Base-by-base conservation (phyloP, 1,140 invertebrate genomes). In the Drosophila tani region DNA sequence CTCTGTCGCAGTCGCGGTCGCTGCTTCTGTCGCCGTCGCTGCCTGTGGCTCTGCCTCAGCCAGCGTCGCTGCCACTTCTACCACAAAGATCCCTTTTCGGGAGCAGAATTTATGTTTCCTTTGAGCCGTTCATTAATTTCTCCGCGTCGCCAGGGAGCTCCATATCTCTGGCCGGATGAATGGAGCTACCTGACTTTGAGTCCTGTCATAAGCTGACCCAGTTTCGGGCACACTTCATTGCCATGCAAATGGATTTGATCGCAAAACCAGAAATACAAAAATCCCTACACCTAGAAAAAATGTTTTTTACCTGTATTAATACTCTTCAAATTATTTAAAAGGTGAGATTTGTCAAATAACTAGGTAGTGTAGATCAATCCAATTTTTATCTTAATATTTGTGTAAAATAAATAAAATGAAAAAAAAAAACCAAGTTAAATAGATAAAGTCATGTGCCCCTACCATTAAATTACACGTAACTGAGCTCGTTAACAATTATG, bases 31-130 rank as follows among this genome's bases (percentile, higher is more conserved):
- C 43, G 11, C n/a, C 32, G 65, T 49, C 64, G 50, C 57, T 47
- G 51, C 41, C 15, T 35, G 35, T 12, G 0, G 9, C 35, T 38
- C 45, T 65, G 51, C 60, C 46, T 40, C 60, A n/a, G 62, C 24
- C n/a, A 47, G 40, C 60, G 43, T 41, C 50, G 55, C 59, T 43
- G 57, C 43, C 27, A 63, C 53, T 64, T 62, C 71, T 51, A 45
- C 35, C 35, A 47, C 24, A 75, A 75, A 75, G 55, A 74, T 66
- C 81, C 81, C 81, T 83, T 85, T 65, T 62, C 35, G 57, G 58
- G 60, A 59, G 79, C 46, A 56, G 59, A 57, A 80, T 83, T 88
- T 80, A 87, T 87, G 83, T 70, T 88, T 88, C 84, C 82, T 82
- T 75, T 35, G 9, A 43, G 51, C 12, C 50, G 50, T 73, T 47